Evolutionary conservation across 2,113 vertebrate genomes (phyloP).

Genomic region (Rissa tridactyla): DNA sequence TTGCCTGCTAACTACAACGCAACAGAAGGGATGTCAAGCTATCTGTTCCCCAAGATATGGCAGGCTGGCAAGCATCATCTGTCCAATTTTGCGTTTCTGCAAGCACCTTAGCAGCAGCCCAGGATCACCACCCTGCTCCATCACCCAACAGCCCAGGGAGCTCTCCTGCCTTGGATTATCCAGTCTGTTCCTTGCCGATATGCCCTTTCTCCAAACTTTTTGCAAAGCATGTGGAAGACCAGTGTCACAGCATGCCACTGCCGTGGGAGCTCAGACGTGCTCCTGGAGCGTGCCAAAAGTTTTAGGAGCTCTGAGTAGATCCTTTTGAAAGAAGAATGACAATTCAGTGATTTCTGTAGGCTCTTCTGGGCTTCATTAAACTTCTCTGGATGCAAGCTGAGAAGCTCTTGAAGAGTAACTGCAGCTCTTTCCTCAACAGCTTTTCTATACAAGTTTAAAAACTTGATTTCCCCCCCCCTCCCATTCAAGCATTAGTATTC

Average conservation of each 20-base stretch:
- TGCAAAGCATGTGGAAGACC: background rate
- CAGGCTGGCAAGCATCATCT: constrained; percentile 20
- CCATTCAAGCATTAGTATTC: background rate
- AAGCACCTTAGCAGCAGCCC: background rate
- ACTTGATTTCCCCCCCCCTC: background rate
- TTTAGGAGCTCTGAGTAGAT: background rate
- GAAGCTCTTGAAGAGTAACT: background rate
- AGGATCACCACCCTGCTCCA: background rate
- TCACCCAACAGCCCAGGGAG: background rate
- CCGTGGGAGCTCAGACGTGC: background rate
- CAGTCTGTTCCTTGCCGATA: background rate
- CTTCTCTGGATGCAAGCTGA: background rate
- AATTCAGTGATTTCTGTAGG: background rate
- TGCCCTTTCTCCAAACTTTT: background rate
- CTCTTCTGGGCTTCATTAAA: background rate
- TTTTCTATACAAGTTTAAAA: background rate
- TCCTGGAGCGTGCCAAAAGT: accelerated
- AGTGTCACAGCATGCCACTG: background rate
- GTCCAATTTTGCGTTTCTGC: background rate
- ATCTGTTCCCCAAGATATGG: background rate
- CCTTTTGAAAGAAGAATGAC: background rate
- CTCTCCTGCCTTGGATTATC: background rate
- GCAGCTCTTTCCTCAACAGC: background rate
- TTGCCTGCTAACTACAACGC: constrained; percentile 2
- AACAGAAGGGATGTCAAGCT: constrained; percentile 15